These are phyloP conservation scores for Cossypha niveicapilla DNA, from an alignment of 2,797 vertebrate genomes.

Conservation along the genomic window DNA sequence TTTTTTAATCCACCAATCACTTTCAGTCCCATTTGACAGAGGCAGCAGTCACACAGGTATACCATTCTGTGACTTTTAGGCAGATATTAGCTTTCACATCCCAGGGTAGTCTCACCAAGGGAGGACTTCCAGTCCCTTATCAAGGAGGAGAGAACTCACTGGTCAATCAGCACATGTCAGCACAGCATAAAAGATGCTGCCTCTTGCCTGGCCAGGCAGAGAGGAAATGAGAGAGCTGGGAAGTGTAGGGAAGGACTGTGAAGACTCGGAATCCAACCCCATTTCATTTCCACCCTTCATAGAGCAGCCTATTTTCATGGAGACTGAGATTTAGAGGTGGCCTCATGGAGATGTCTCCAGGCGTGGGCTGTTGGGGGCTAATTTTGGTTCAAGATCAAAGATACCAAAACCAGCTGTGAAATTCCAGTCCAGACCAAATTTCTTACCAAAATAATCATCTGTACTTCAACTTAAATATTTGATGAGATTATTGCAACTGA, in stretches of 20 bases:
- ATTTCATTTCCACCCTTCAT: not conserved
- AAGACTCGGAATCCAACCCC: not conserved
- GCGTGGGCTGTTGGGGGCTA: not conserved
- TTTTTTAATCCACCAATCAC: not conserved
- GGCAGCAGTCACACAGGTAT: not conserved
- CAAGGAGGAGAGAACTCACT: not conserved
- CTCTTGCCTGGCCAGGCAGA: not conserved
- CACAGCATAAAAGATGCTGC: not conserved
- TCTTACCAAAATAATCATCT: not conserved
- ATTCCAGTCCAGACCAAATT: not conserved
- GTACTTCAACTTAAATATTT: not conserved
- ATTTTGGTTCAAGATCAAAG: not conserved
- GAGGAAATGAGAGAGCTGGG: not conserved
- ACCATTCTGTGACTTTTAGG: not conserved
- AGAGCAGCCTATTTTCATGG: not conserved
- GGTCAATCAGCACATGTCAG: not conserved
- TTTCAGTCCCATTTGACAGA: not conserved
- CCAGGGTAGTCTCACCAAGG: not conserved
- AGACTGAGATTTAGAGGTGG: not conserved
- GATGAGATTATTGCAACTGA: not conserved
- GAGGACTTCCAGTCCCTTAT: not conserved
- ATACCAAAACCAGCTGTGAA: not conserved
- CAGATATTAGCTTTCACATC: not conserved
- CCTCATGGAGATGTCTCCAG: not conserved
- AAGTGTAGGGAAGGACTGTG: not conserved